A percentile compares a stretch with the other conserved stretches of the same genome.
These are phyloP conservation scores for Oxytorus armatus DNA, from an alignment of 2,888 invertebrate genomes.

Conservation along the genomic window DNA sequence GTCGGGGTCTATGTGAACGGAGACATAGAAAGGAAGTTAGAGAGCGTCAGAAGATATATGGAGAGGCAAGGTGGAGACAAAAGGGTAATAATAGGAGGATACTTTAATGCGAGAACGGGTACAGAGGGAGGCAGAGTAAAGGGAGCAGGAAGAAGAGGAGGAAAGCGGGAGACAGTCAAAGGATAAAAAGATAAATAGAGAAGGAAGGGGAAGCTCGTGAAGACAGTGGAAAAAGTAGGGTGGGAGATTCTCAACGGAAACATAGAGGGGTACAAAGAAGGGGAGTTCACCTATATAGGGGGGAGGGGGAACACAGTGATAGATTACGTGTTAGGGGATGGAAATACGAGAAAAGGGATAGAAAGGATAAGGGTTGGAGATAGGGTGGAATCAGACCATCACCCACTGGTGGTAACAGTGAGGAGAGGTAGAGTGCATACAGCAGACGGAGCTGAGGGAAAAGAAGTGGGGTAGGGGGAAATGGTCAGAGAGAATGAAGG, in stretches of 20 bases:
- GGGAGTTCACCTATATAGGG: conserved; percentile 52
- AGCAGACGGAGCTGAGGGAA: no score
- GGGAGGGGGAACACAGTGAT: conserved; percentile 42
- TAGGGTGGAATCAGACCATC: no score
- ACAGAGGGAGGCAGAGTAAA: conserved; percentile 8
- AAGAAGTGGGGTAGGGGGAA: no score
- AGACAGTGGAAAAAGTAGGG: conserved; percentile 38
- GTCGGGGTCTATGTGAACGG: conserved; percentile 50
- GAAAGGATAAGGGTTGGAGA: no score
- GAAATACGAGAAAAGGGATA: not conserved
- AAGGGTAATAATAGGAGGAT: conserved; percentile 42
- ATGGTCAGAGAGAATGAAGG: no score
- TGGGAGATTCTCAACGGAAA: conserved; percentile 63
- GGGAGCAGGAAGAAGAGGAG: not conserved
- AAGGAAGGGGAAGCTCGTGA: conserved; percentile 35
- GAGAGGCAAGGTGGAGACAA: not conserved
- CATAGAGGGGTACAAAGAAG: conserved; percentile 50
- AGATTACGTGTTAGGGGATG: conserved; percentile 43
- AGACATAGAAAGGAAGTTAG: conserved; percentile 38
- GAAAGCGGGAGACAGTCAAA: conserved; percentile 40
- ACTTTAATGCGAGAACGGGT: conserved; percentile 56
- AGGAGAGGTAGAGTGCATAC: no score
- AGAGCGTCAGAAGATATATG: conserved; percentile 5
- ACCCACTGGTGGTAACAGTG: no score
- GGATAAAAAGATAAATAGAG: conserved; percentile 46